Conservation (phyloP, 2,797 vertebrate species). For the Pantherophis alleghaniensis region DNA sequence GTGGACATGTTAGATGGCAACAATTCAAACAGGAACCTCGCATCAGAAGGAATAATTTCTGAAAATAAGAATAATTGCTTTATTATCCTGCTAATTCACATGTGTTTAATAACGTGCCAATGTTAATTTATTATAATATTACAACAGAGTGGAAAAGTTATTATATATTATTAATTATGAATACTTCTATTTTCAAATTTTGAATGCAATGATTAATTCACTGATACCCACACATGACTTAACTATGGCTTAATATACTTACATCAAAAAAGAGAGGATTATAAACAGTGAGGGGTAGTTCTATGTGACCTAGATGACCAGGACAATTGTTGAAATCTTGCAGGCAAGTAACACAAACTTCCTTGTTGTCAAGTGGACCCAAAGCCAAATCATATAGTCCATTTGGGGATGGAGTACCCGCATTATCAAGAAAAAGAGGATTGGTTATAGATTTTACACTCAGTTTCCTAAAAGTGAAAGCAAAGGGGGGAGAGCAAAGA, state of each 20-base stretch:
- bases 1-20: constrained; percentile 83
- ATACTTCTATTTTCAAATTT: not conserved
- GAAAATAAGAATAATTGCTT: not conserved
- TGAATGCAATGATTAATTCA: not conserved
- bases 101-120: not conserved
- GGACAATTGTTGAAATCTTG: constrained; percentile 90
- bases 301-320: constrained; percentile 89
- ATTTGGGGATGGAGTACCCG: constrained; percentile 85
- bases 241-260: constrained; percentile 53
- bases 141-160: not conserved
- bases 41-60: constrained; percentile 84
- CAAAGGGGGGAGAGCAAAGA: not conserved
- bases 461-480: constrained; percentile 77
- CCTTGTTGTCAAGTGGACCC: constrained; percentile 87
- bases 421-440: constrained; percentile 80
- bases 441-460: constrained; percentile 90
- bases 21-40: constrained; percentile 89
- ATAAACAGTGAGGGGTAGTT: constrained; percentile 89
- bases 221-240: not conserved
- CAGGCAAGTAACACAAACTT: constrained; percentile 90
- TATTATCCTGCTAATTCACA: not conserved
- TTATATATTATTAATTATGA: not conserved
- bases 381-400: constrained; percentile 91
- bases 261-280: constrained; percentile 96
- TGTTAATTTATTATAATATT: not conserved